Evolutionary conservation across 1,140 invertebrate genomes (phyloP).

Genomic region (Pogonomyrmex barbatus): DNA sequence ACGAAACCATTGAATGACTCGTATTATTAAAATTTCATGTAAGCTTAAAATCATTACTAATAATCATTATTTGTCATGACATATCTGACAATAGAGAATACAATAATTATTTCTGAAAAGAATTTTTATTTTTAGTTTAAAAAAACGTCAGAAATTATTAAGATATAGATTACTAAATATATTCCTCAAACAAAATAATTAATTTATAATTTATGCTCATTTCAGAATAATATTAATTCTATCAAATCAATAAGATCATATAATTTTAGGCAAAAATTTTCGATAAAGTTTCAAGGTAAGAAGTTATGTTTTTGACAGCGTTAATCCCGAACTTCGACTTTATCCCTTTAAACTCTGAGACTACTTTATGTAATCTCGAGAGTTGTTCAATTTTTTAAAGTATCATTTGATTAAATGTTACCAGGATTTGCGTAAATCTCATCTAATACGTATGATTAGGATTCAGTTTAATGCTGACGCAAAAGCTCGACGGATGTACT

Average conservation of each 20-base stretch:
- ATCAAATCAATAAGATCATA: not conserved
- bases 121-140: not conserved
- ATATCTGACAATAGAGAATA: not conserved
- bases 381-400: conserved; percentile 43
- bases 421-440: conserved; percentile 19
- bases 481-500: not conserved
- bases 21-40: not conserved
- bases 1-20: not conserved
- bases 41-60: not conserved
- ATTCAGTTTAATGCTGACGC: not conserved
- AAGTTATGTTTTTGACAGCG: conserved; percentile 3
- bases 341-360: not conserved
- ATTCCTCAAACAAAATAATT: not conserved
- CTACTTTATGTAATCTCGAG: not conserved
- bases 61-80: not conserved
- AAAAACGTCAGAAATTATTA: not conserved
- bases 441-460: not conserved
- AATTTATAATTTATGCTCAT: not conserved
- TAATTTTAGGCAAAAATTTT: not conserved
- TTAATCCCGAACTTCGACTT: not conserved
- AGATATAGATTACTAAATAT: not conserved
- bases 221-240: conserved; percentile 13
- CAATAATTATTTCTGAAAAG: not conserved
- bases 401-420: conserved; percentile 17
- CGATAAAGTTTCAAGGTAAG: not conserved